Evolutionary conservation across 2,113 vertebrate genomes (phyloP).

Genomic region (Platycercus adscitus): DNA sequence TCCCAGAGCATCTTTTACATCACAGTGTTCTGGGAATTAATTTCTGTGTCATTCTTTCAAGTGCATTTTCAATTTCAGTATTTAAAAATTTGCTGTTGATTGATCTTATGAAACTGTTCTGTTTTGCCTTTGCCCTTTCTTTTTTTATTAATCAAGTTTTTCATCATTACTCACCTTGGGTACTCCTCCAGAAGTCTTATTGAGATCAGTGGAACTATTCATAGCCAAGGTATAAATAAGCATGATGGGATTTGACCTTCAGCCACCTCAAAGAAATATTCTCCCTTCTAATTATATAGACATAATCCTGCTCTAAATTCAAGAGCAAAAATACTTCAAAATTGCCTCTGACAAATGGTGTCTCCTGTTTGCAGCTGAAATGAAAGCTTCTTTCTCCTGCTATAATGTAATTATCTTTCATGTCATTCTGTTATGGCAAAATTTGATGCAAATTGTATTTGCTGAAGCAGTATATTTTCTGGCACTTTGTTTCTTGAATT

Average conservation of each 20-base stretch:
- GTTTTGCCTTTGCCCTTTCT: background rate
- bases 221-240: conserved; percentile 28
- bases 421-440: background rate
- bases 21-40: background rate
- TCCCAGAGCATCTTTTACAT: background rate
- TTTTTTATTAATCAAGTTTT: background rate
- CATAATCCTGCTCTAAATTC: conserved; percentile 1
- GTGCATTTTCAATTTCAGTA: background rate
- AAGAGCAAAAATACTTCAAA: background rate
- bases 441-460: background rate
- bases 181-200: background rate
- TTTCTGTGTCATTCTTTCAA: background rate
- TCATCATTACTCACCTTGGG: background rate
- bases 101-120: background rate
- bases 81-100: background rate
- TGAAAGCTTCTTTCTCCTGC: background rate
- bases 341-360: background rate
- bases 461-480: background rate
- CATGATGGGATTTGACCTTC: background rate
- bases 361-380: background rate
- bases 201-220: conserved; percentile 32
- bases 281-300: background rate
- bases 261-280: background rate
- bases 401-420: background rate
- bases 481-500: background rate